Percentiles rank a stretch among this genome's conserved stretches.
These are phyloP conservation scores for Cydia amplana DNA, from an alignment of 1,140 invertebrate genomes.

Conservation along the genomic window DNA sequence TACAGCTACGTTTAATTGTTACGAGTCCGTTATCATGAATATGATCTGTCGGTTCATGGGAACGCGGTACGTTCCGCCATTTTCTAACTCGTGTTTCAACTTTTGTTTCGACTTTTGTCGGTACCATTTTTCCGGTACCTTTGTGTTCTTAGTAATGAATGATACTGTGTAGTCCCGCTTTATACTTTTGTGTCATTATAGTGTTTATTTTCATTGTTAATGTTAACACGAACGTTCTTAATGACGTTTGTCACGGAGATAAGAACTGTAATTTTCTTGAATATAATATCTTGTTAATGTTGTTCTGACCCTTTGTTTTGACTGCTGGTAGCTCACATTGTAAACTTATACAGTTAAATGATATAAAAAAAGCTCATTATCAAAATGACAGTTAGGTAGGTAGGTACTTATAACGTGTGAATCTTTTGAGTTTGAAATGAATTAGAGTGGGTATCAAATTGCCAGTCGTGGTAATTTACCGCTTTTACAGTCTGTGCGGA, in stretches of 20 bases:
- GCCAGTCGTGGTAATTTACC: no score
- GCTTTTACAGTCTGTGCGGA: no score
- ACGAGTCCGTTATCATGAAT: conserved; percentile 61
- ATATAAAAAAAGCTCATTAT: neutral
- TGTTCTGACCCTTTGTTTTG: conserved; percentile 17
- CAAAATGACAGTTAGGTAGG: neutral
- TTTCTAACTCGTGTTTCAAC: conserved; percentile 38
- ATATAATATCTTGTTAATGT: conserved; percentile 31
- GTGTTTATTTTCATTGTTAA: conserved; percentile 45
- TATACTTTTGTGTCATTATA: conserved; percentile 50
- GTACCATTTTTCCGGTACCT: conserved; percentile 47
- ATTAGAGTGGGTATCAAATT: no score
- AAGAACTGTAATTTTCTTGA: conserved; percentile 28
- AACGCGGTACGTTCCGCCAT: conserved; percentile 66
- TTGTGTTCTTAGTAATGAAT: conserved; percentile 40
- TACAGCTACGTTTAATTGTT: conserved; percentile 71
- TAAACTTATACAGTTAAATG: neutral
- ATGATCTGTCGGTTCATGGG: conserved; percentile 74
- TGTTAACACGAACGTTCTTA: conserved; percentile 41
- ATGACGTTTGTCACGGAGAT: conserved; percentile 38
- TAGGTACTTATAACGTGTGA: neutral
- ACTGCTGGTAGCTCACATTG: conserved; percentile 12
- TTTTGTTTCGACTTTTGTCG: conserved; percentile 55
- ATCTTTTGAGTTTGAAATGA: neutral
- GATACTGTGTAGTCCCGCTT: conserved; percentile 13